Evolutionary conservation across 1,140 invertebrate species (phyloP), one percentile per base, ranked within the genome.

Genomic region (Nymphalis io): DNA sequence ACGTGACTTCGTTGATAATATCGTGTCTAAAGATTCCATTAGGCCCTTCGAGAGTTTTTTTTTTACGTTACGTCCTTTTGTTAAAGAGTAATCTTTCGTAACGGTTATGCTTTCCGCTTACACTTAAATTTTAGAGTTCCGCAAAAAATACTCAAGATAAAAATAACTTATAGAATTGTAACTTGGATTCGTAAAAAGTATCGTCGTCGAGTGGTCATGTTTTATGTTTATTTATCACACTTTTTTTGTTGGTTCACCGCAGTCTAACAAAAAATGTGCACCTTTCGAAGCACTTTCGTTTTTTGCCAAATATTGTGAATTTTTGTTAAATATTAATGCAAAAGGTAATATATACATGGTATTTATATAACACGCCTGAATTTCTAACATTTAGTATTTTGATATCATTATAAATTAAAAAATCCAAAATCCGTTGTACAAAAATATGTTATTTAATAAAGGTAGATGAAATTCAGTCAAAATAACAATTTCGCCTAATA

Each of bases 1-100:
- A 87, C 85, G 85, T 87, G 85, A 87, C 85, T 79, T 69, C 66
- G 57, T 64, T 60, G 71, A 73, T 76, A 80, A 76, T 78, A 76
- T 75, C 73, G 74, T 63, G 74, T 60, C 68, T 75, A 68, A 75
- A 80, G 69, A 76, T 81, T 75, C 79, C 76, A 83, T 81, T 84
- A 81, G 74, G 75, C 70, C 70, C 61, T 65, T 70, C 21, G 42
- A 75, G 58, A 63, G 53, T 78, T 84, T 85, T 80, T 78, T 84
- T 85, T 80, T 81, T 73, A 58, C 73, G 16, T 46, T 62, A 44
- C 71, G 70, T 79, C 75, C 76, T 75, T 84, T 87, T 82, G 76
- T 83, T 78, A 72, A 65, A 73, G 72, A 80, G 81, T 81, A 81
- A 83, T 84, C 79, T 80, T 76, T 83, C 67, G 79, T 80, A 80